Conservation (phyloP, 2,797 vertebrate genomes). For the Microchirus variegatus region DNA sequence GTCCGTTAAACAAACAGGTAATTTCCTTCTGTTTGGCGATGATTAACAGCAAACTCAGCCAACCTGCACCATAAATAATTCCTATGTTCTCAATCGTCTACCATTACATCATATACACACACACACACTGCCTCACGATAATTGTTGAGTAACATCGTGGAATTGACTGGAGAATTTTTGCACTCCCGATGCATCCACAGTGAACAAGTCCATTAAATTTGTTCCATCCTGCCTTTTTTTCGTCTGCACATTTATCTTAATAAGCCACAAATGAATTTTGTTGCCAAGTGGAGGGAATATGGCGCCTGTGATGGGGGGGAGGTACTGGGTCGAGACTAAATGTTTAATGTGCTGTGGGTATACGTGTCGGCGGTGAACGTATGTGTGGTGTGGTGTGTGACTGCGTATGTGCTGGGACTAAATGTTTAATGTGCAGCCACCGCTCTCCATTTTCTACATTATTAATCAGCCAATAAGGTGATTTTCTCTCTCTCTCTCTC, state of each 20-base stretch:
- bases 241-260: conserved; percentile 14
- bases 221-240: conserved; percentile 12
- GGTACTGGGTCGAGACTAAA: conserved; percentile 25
- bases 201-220: conserved; percentile 33
- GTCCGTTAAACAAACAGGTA: conserved; percentile 1
- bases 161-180: conserved; percentile 11
- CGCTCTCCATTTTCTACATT: conserved; percentile 47
- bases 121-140: not conserved
- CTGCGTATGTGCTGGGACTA: conserved; percentile 11
- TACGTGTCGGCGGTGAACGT: conserved; percentile 11
- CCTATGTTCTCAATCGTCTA: too few relatives aligned
- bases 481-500: conserved; percentile 6
- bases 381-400: conserved; percentile 6
- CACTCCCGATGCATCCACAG: not conserved
- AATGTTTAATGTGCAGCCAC: conserved; percentile 45
- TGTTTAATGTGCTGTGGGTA: conserved; percentile 40
- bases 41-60: conserved; percentile 17
- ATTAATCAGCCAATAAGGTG: conserved; percentile 57
- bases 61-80: conserved; percentile 10
- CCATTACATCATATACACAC: not conserved
- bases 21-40: not conserved
- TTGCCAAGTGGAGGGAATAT: conserved; percentile 15
- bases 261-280: conserved; percentile 29
- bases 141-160: conserved; percentile 4
- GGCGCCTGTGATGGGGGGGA: conserved; percentile 13